Percentiles rank a stretch among this genome's conserved stretches.
These are phyloP conservation scores for Probosciger aterrimus DNA, from an alignment of 2,113 vertebrate species.

Conservation along the genomic window DNA sequence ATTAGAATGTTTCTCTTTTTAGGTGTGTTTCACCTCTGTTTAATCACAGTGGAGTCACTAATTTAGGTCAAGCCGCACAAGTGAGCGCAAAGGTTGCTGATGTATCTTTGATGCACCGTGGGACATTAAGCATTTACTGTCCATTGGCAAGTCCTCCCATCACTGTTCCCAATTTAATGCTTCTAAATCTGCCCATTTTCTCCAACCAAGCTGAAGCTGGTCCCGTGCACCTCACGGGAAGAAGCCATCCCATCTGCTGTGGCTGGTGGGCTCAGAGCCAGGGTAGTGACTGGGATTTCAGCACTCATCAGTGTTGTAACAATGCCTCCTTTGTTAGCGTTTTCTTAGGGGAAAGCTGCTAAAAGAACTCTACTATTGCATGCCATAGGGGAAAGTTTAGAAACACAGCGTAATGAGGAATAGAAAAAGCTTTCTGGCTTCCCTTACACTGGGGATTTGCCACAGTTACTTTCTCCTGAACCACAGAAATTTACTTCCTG, in stretches of 20 bases:
- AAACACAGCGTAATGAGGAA: not conserved
- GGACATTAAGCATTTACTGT: not conserved
- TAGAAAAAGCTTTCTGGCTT: not conserved
- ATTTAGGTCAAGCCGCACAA: not conserved
- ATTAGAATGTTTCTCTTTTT: not conserved
- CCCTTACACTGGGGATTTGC: not conserved
- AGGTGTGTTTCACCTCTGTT: not conserved
- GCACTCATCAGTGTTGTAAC: not conserved
- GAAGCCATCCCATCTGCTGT: not conserved
- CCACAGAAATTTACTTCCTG: constrained; percentile 13
- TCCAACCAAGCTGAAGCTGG: not conserved
- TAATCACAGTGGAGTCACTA: not conserved
- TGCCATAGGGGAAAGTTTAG: constrained; percentile 1
- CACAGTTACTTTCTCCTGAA: constrained; percentile 5
- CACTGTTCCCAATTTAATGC: not conserved
- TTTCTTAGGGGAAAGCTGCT: constrained; percentile 6
- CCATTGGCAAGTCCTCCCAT: not conserved
- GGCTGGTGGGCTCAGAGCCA: not conserved
- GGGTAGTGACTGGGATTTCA: not conserved
- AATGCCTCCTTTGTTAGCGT: not conserved
- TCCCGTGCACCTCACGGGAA: not conserved
- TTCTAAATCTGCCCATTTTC: not conserved
- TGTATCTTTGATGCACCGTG: not conserved
- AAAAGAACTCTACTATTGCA: not conserved
- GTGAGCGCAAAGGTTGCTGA: not conserved